Conservation (phyloP, 1,140 invertebrate species). For the Eufriesea mexicana region DNA sequence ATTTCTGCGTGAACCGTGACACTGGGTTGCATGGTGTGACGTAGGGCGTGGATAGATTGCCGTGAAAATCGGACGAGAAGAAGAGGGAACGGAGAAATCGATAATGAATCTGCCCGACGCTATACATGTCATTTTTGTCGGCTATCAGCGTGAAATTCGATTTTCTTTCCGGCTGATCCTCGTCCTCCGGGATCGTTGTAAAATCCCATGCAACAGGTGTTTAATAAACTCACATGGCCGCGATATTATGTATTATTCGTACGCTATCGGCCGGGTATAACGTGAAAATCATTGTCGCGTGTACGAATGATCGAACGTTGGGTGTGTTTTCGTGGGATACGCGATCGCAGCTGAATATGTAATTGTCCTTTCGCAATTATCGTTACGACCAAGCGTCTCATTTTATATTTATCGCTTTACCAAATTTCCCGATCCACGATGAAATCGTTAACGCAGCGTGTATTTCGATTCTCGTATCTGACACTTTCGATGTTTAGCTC, state of each 20-base stretch:
- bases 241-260: background rate
- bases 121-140: background rate
- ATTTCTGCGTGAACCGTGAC: background rate
- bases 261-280: background rate
- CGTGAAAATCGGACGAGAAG: background rate
- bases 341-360: too few relatives aligned
- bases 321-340: too few relatives aligned
- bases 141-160: background rate
- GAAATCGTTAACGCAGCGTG: too few relatives aligned
- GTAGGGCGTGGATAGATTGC: background rate
- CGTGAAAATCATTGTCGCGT: background rate
- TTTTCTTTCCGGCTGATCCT: slow-evolving; percentile 14
- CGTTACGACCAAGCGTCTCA: too few relatives aligned
- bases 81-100: background rate
- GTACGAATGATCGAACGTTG: too few relatives aligned
- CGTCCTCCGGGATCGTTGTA: background rate
- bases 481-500: too few relatives aligned
- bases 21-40: background rate
- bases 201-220: slow-evolving; percentile 26
- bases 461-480: too few relatives aligned
- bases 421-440: too few relatives aligned
- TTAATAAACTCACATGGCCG: slow-evolving; percentile 10
- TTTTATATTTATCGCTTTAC: too few relatives aligned
- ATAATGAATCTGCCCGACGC: background rate
- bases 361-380: too few relatives aligned